These are phyloP conservation scores for Zaprionus taronus DNA, from an alignment of 1,140 invertebrate species.

Conservation along the genomic window DNA sequence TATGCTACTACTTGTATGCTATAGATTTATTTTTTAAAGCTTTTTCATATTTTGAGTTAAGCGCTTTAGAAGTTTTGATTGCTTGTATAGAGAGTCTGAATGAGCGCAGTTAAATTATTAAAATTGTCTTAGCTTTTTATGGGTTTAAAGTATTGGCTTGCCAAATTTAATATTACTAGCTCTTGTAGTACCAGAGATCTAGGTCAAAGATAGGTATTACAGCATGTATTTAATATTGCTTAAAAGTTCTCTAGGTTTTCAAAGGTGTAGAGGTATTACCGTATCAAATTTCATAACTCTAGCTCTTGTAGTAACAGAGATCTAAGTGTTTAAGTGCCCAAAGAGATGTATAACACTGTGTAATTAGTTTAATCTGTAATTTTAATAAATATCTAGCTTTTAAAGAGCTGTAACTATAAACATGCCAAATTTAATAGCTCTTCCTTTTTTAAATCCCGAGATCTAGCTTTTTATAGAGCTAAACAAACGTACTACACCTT, in stretches of 20 bases:
- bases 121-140: not conserved
- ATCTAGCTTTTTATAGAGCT: not conserved
- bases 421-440: not conserved
- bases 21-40: not conserved
- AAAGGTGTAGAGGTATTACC: not conserved
- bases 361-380: too few species aligned
- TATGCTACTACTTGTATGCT: not conserved
- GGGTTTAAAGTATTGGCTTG: accelerated
- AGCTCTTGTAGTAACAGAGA: not conserved
- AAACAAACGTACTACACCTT: not conserved
- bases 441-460: not conserved
- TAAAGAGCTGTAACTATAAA: too few species aligned
- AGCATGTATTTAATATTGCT: not conserved
- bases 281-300: not conserved
- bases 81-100: not conserved
- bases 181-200: not conserved
- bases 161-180: not conserved
- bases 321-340: not conserved
- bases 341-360: not conserved
- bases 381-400: too few species aligned
- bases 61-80: not conserved
- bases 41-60: accelerated
- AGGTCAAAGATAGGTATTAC: not conserved
- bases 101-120: not conserved
- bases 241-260: too few species aligned